These are phyloP conservation scores for Magallana ariakensis DNA, from an alignment of 1,140 invertebrate genomes.

Conservation along the genomic window DNA sequence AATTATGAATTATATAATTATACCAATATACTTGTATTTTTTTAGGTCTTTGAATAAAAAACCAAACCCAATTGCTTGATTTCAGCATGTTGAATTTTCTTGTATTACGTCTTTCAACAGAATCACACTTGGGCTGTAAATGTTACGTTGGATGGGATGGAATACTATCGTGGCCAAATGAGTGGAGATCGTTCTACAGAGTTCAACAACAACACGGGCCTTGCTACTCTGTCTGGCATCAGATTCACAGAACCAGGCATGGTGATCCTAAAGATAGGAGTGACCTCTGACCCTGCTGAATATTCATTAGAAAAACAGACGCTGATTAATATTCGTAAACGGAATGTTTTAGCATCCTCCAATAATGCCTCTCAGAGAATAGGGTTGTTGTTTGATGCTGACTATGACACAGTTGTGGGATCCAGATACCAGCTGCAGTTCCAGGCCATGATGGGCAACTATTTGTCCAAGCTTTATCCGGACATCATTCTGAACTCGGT, in stretches of 20 bases:
- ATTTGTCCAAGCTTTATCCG: constrained; percentile 30
- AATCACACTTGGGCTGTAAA: constrained; percentile 63
- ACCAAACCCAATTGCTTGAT: too few species aligned
- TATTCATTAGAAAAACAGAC: constrained; percentile 60
- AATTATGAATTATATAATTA: too few species aligned
- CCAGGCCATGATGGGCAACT: constrained; percentile 53
- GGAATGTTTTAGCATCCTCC: constrained; percentile 36
- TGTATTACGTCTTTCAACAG: constrained; percentile 45
- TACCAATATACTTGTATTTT: too few species aligned
- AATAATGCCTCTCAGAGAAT: constrained; percentile 50
- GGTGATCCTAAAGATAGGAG: constrained; percentile 60
- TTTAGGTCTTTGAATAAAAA: too few species aligned
- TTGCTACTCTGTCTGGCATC: constrained; percentile 58
- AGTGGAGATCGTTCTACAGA: constrained; percentile 38
- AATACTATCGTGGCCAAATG: constrained; percentile 55
- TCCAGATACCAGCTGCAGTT: constrained; percentile 28
- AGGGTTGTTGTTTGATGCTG: constrained; percentile 60
- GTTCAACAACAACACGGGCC: constrained; percentile 57
- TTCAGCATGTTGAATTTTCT: too few species aligned
- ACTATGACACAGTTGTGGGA: constrained; percentile 57
- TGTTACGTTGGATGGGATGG: constrained; percentile 49
- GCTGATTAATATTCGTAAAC: constrained; percentile 51
- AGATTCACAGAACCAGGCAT: constrained; percentile 56
- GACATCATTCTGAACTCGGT: constrained; percentile 39
- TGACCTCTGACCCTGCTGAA: constrained; percentile 59